phyloP scores from a whole-genome alignment of 2,113 vertebrate species.

The Scolopax mira region DNA sequence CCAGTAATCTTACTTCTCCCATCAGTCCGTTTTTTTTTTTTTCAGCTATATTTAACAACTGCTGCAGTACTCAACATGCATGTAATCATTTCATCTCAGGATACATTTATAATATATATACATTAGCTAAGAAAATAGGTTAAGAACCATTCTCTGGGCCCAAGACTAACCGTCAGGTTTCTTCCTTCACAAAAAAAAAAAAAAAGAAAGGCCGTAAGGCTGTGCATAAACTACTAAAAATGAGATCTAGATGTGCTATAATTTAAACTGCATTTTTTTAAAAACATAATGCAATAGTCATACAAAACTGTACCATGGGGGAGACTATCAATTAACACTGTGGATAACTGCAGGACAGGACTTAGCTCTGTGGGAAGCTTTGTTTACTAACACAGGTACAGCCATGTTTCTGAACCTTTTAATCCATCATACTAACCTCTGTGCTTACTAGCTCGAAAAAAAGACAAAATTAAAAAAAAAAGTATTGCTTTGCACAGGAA shows the following conservation, averaged over 20 bases:
- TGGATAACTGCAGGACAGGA: neutral
- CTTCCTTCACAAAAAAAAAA: neutral
- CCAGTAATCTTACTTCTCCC: neutral
- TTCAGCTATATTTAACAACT: neutral
- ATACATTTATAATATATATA: neutral
- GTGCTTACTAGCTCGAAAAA: neutral
- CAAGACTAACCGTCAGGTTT: neutral
- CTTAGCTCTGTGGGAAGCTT: neutral
- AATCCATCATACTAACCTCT: neutral
- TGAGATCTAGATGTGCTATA: accelerated
- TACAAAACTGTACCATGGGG: neutral
- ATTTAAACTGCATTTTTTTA: neutral
- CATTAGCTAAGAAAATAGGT: neutral
- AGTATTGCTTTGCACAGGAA: neutral
- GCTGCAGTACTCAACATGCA: neutral
- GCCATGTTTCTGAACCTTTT: neutral
- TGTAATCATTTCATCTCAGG: neutral
- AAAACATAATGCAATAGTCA: neutral
- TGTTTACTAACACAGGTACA: neutral
- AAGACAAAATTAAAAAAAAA: neutral
- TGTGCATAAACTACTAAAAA: neutral
- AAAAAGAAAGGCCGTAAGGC: neutral
- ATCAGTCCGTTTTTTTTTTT: neutral
- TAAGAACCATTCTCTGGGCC: neutral
- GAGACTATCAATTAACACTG: neutral